Percentiles rank a stretch among this genome's conserved stretches.
Conservation (phyloP, 1,140 invertebrate species). For the Idris sp. region DNA sequence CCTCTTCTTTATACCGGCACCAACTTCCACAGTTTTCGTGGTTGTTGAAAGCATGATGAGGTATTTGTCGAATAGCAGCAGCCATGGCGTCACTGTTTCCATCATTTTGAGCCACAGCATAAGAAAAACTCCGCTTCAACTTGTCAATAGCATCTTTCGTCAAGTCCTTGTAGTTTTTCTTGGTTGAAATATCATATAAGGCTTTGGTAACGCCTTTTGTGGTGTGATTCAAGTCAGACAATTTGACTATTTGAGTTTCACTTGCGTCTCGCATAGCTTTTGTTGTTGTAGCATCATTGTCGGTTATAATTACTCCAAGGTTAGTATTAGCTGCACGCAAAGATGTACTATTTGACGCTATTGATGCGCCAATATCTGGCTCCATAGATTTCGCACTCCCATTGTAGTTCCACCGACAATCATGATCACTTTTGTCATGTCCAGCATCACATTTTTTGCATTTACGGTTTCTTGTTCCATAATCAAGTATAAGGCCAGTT, state of each 20-base stretch:
- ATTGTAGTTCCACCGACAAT: conserved; percentile 44
- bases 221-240: conserved; percentile 53
- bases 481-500: conserved; percentile 44
- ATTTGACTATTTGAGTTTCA: conserved; percentile 40
- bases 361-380: background rate
- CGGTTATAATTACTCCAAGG: conserved; percentile 2
- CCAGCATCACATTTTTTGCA: conserved; percentile 44
- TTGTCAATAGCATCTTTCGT: conserved; percentile 41
- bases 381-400: conserved; percentile 16
- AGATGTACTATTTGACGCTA: conserved; percentile 3
- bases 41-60: conserved; percentile 32
- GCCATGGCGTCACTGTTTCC: conserved; percentile 28
- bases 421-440: conserved; percentile 35
- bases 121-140: conserved; percentile 49
- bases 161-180: conserved; percentile 36
- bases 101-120: conserved; percentile 50
- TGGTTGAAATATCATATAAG: conserved; percentile 40
- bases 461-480: conserved; percentile 40
- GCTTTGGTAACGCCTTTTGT: conserved; percentile 35
- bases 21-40: conserved; percentile 47
- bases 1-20: conserved; percentile 23
- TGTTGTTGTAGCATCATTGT: conserved; percentile 17
- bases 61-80: conserved; percentile 46
- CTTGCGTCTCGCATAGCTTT: conserved; percentile 24
- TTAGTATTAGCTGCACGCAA: background rate